These are phyloP conservation scores for Zaprionus kolodkinae DNA, from an alignment of 1,140 invertebrate species.

Conservation along the genomic window DNA sequence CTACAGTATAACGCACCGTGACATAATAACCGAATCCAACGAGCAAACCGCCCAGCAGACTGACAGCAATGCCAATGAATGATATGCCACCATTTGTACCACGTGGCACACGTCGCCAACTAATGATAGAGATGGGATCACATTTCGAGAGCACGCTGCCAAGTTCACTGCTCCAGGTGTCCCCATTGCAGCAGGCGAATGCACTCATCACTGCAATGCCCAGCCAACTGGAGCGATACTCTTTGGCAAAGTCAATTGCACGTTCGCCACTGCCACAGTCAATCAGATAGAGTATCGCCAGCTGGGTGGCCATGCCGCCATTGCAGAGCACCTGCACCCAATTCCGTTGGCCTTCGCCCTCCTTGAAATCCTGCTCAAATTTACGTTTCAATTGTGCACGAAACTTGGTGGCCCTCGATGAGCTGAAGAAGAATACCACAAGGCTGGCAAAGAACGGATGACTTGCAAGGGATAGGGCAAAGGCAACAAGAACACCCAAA, in stretches of 20 bases:
- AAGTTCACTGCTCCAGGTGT: conserved; percentile 96
- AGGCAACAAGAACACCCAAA: conserved; percentile 90
- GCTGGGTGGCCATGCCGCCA: conserved; percentile 92
- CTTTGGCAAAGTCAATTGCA: conserved; percentile 90
- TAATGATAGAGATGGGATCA: conserved; percentile 92
- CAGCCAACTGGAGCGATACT: conserved; percentile 93
- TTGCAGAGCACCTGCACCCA: conserved; percentile 97
- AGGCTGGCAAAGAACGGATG: conserved; percentile 91
- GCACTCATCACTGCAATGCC: conserved; percentile 91
- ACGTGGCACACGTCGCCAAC: conserved; percentile 90
- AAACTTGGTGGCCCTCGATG: conserved; percentile 93
- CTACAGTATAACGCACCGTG: conserved; percentile 87
- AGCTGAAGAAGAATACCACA: conserved; percentile 92
- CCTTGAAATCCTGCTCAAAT: conserved; percentile 92
- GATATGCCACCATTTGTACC: conserved; percentile 94
- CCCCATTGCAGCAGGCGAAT: conserved; percentile 93
- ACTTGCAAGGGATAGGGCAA: conserved; percentile 92
- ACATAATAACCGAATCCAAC: conserved; percentile 91
- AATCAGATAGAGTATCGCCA: conserved; percentile 92
- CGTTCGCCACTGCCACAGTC: conserved; percentile 92
- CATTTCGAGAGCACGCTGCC: conserved; percentile 89
- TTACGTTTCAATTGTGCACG: conserved; percentile 88
- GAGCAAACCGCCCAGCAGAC: conserved; percentile 89
- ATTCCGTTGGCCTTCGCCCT: conserved; percentile 91
- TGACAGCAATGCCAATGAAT: conserved; percentile 89